Base-by-base conservation (phyloP, 2,113 vertebrate genomes). In the Crotalus tigris region DNA sequence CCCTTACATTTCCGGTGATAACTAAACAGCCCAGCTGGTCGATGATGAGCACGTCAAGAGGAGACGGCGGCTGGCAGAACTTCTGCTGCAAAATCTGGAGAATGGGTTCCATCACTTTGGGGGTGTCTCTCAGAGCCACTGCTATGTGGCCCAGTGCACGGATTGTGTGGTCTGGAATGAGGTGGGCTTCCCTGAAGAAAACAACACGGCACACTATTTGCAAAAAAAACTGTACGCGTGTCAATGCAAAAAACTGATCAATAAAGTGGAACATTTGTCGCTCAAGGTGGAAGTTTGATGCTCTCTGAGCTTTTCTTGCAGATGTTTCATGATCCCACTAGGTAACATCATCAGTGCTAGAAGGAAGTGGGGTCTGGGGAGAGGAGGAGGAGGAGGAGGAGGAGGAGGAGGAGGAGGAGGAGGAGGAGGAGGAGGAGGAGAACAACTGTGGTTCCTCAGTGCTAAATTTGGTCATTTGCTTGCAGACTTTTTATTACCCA, bases 111-210 rank as follows among this genome's bases (percentile, higher is more conserved):
- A 99, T 99, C 93, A 99, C 98, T 96, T 98, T 99, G 0, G 99
- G 99, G 5, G 98, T 99, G 95, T 99, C 99, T 95, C 99, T 98
- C 95, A 99, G 96, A 7, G 99, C 99, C 90, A 99, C 99, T 0
- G 99, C 98, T 24, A 99, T 99, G 97, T 99, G 99, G 24, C 99
- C 99, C 94, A 99, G 96, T 1, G 98, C 98, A 94, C 99, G 98
- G 94, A 99, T 99, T 87, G 99, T 99, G 96, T 99, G 99, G 94
- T 99, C 99, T 9, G 98, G 99, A 97, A 99, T 99, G 88, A 99
- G 96, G 96, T 99, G 99, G 89, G 99, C 99, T 11, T 99, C 99
- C 96, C 99, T 99, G 94, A 92, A 92, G 58, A 75, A 0, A 12
- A 21, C 69, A 1, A 1, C 6, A 2, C 39, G 58, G 21, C 89